phyloP scores from a whole-genome alignment of 2,797 vertebrate species.

The Naso thynnoides region DNA sequence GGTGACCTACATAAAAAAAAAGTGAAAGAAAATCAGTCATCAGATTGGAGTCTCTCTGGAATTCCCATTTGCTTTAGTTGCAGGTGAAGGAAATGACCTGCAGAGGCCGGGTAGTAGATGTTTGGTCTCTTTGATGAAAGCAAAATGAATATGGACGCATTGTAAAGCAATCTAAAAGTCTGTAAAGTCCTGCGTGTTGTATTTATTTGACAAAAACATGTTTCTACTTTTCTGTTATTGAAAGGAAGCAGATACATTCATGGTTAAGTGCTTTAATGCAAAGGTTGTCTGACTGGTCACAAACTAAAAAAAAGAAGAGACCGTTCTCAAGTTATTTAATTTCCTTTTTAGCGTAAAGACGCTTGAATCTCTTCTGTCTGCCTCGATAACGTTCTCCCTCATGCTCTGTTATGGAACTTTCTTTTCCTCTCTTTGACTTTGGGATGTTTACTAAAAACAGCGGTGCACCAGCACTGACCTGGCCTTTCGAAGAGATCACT shows the following conservation, averaged over 20 bases:
- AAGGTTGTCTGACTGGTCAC: background rate
- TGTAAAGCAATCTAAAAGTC: background rate
- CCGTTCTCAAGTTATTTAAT: background rate
- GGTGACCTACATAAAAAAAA: conserved; percentile 62
- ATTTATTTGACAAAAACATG: conserved; percentile 5
- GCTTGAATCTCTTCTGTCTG: conserved; percentile 14
- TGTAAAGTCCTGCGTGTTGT: background rate
- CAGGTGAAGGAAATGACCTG: conserved; percentile 56
- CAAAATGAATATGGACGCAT: conserved; percentile 18
- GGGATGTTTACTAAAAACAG: conserved; percentile 85
- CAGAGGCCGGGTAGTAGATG: conserved; percentile 26
- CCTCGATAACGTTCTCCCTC: conserved; percentile 29
- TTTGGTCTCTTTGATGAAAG: conserved; percentile 36
- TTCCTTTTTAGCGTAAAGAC: conserved; percentile 27
- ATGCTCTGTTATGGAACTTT: conserved; percentile 81
- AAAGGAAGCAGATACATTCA: background rate
- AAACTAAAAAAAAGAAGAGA: background rate
- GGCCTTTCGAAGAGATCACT: conserved; percentile 67
- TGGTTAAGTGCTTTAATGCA: background rate
- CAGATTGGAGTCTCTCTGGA: conserved; percentile 45
- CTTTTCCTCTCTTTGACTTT: conserved; percentile 60
- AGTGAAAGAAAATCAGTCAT: conserved; percentile 40
- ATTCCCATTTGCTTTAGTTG: conserved; percentile 59
- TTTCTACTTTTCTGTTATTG: background rate
- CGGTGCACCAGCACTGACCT: conserved; percentile 64